A percentile compares a stretch with the other conserved stretches of the same genome.
phyloP scores from a whole-genome alignment of 2,113 vertebrate genomes.

The Fregata magnificens region DNA sequence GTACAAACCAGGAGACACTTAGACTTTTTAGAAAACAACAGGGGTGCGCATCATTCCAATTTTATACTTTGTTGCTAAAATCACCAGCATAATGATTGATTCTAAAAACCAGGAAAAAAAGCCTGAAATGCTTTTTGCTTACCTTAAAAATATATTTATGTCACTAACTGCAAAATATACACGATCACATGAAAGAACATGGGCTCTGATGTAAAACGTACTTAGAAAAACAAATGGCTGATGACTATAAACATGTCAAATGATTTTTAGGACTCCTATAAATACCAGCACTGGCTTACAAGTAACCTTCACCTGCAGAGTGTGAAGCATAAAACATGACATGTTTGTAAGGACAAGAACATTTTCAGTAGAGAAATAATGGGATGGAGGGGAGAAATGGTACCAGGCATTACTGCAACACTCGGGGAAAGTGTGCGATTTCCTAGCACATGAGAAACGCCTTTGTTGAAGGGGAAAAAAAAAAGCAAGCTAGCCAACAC shows the following conservation, averaged over 20 bases:
- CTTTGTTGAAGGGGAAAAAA: neutral
- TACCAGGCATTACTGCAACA: neutral
- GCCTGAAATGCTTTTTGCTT: neutral
- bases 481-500: neutral
- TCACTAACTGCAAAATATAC: neutral
- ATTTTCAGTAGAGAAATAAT: neutral
- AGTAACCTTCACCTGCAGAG: neutral
- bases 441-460: neutral
- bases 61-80: neutral
- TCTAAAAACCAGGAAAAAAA: neutral
- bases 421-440: rapidly evolving
- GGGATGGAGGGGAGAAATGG: neutral
- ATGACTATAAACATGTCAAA: neutral
- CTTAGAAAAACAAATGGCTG: neutral
- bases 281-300: neutral
- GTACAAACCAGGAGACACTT: neutral
- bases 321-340: rapidly evolving
- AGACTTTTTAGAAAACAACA: neutral
- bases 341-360: neutral
- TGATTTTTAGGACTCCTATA: neutral
- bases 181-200: neutral
- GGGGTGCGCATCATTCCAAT: neutral
- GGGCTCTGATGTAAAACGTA: neutral
- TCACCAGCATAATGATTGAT: rapidly evolving
- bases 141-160: neutral